Evolutionary conservation across 2,113 vertebrate species (phyloP).

Genomic region (Epinephelus lanceolatus): DNA sequence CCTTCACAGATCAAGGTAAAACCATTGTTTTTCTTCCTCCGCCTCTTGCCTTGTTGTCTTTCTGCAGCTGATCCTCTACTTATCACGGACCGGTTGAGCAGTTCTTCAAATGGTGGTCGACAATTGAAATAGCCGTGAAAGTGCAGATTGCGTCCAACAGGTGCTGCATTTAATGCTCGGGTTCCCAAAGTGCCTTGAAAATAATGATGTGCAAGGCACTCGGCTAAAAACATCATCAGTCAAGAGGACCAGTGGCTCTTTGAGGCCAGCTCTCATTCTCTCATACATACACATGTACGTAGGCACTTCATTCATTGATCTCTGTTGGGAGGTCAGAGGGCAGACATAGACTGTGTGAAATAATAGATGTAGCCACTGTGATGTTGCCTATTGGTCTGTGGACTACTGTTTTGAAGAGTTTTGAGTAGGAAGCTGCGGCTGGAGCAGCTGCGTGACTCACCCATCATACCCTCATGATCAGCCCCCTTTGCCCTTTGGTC

Average conservation of each 20-base stretch:
- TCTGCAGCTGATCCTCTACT: conserved; percentile 16
- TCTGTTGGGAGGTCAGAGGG: neutral
- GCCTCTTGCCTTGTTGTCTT: conserved; percentile 10
- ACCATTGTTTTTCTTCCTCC: conserved; percentile 6
- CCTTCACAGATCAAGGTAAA: conserved; percentile 41
- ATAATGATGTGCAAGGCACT: conserved; percentile 14
- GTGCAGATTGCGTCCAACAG: conserved; percentile 22
- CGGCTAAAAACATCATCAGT: conserved; percentile 26
- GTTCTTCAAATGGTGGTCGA: conserved; percentile 29
- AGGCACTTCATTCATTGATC: conserved; percentile 12
- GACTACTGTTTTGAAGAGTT: no score
- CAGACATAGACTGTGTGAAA: neutral
- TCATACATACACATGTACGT: conserved; percentile 7
- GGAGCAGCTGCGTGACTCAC: no score
- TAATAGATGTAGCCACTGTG: no score
- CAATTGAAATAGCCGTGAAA: conserved; percentile 13
- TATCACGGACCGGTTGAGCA: conserved; percentile 34
- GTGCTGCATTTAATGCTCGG: conserved; percentile 2
- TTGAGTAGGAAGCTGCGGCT: no score
- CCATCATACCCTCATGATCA: no score
- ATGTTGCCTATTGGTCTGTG: no score
- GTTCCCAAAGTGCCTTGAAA: conserved; percentile 2
- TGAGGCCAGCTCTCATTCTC: neutral
- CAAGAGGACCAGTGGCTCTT: neutral
- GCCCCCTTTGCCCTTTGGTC: no score